A percentile compares a stretch with the other conserved stretches of the same genome.
phyloP scores from a whole-genome alignment of 2,797 vertebrate species.

The Sebastes alutus region DNA sequence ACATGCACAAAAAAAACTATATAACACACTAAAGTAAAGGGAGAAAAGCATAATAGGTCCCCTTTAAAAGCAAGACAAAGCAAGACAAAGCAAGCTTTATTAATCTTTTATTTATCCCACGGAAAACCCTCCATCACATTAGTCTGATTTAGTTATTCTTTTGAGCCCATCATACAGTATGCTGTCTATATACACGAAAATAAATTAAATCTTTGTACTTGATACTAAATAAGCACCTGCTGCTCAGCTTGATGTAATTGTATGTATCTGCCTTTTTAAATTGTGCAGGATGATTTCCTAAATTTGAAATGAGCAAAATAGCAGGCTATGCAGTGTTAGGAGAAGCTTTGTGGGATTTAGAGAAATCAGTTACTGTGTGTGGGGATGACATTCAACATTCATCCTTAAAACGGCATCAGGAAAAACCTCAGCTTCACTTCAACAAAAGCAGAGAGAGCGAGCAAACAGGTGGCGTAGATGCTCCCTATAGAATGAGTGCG shows the following conservation, averaged over 20 bases:
- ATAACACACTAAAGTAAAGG: too few relatives aligned
- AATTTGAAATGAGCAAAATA: not conserved
- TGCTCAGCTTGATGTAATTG: not conserved
- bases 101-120: not conserved
- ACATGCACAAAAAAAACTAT: too few relatives aligned
- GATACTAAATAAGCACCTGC: not conserved
- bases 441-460: not conserved
- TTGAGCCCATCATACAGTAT: not conserved
- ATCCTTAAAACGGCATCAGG: not conserved
- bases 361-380: not conserved
- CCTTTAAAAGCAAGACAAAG: not conserved
- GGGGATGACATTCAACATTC: slow-evolving; percentile 8
- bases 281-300: not conserved
- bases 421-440: not conserved
- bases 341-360: not conserved
- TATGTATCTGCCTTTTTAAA: not conserved
- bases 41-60: too few relatives aligned
- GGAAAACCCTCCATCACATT: not conserved
- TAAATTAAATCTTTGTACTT: not conserved
- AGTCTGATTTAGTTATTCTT: not conserved
- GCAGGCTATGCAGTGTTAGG: not conserved
- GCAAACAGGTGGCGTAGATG: not conserved
- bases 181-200: not conserved
- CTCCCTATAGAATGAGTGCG: not conserved
- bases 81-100: not conserved